Base-by-base conservation (phyloP, 2,888 invertebrate genomes). In the Epinotia bilunana region DNA sequence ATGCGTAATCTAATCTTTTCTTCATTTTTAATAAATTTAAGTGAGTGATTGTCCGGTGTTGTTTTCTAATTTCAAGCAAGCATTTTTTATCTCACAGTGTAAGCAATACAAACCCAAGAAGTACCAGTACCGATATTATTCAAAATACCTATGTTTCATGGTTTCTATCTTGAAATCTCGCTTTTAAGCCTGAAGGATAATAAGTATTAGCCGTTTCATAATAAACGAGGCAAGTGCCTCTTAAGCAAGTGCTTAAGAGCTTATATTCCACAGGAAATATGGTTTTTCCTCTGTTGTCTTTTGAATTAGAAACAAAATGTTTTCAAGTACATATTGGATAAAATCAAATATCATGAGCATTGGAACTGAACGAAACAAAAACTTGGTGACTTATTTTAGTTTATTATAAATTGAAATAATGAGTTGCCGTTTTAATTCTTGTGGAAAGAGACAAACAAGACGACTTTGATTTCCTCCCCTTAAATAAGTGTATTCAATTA, bases 141-240 rank as follows among this genome's bases (percentile, higher is more conserved):
- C 23, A 20, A 69, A 20, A 28, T n/a, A 12, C n/a, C n/a, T 20
- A 33, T 63, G 49, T 64, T 64, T 70, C 39, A 57, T n/a, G 63
- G 49, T 69, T 74, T 49, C 33, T 39, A 58, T 60, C 20, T 39
- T 58, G 53, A 64, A 70, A 70, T 70, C 69, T 58, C 43, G 11
- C 69, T 49, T 74, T 74, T 64, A 70, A 74, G 63, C 74, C 63
- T 58, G 33, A 18, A 49, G 69, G 74, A 74, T 74, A 74, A 74
- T 70, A 74, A 69, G 74, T 63, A 70, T 64, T 58, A 69, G 63
- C 58, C 63, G 69, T 58, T 70, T 58, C 74, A 63, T 74, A 64
- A 74, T 74, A 69, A 74, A 69, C 74, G 63, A 74, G 74, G 69
- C 74, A 74, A n/a, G n/a, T n/a, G n/a, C n/a, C n/a, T n/a, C 64